Conservation (phyloP, 2,113 vertebrate species). For the Cinclus cinclus region DNA sequence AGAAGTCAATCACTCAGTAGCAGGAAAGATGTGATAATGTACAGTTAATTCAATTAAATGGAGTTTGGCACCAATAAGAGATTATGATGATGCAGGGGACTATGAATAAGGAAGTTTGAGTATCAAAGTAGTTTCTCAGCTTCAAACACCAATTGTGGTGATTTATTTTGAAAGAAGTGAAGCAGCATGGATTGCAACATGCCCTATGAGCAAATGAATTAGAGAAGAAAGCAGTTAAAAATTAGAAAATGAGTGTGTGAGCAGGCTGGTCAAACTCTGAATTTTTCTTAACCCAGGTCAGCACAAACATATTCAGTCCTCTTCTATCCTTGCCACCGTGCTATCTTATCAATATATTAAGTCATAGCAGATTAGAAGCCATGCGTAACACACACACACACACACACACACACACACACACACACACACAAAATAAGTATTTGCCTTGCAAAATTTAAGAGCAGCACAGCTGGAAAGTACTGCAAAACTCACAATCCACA, state of each 20-base stretch:
- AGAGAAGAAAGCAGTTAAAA: neutral
- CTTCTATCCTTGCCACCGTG: neutral
- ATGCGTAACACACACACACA: neutral
- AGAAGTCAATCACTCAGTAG: neutral
- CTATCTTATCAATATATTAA: neutral
- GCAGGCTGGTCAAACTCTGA: neutral
- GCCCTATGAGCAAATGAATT: neutral
- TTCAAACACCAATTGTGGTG: neutral
- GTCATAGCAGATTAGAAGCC: neutral
- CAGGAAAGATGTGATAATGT: neutral
- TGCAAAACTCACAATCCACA: neutral
- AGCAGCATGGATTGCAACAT: neutral
- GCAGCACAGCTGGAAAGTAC: neutral
- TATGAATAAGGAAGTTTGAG: neutral
- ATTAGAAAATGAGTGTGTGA: neutral
- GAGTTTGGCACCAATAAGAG: neutral
- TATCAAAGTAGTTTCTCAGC: neutral
- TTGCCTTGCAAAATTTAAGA: neutral
- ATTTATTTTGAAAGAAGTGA: neutral
- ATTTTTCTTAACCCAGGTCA: neutral
- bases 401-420: too few species aligned
- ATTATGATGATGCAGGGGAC: neutral
- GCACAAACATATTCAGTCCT: neutral
- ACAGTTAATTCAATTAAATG: neutral
- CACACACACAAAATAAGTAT: too few species aligned